Evolutionary conservation across 2,888 invertebrate species (phyloP).

Genomic region (Athripsodes cinereus): DNA sequence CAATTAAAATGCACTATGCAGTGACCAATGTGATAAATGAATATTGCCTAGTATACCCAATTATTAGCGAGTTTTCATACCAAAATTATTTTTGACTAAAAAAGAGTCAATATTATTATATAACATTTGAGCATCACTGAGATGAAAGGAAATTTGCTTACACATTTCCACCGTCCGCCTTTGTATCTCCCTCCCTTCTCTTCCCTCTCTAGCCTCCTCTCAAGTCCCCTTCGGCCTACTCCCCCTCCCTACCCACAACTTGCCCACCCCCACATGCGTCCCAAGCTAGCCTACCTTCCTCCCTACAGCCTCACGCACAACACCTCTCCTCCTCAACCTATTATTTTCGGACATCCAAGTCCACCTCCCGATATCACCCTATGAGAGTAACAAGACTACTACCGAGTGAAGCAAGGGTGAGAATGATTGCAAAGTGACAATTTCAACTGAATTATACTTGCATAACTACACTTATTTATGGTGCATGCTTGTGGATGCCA

Average conservation of each 20-base stretch:
- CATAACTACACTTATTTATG: too few relatives aligned
- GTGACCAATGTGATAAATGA: too few relatives aligned
- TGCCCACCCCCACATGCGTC: background rate
- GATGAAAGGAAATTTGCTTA: background rate
- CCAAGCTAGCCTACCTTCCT: background rate
- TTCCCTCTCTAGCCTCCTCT: background rate
- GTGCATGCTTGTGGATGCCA: too few relatives aligned
- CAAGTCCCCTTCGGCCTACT: background rate
- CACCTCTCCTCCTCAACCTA: background rate
- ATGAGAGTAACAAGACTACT: background rate
- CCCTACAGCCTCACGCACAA: background rate
- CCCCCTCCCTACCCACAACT: background rate
- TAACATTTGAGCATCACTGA: background rate
- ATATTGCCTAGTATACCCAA: too few relatives aligned
- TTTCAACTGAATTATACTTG: too few relatives aligned
- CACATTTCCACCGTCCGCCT: constrained; percentile 2
- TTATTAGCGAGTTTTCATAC: too few relatives aligned
- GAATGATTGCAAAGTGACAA: constrained; percentile 1
- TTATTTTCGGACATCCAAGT: constrained; percentile 1
- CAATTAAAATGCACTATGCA: too few relatives aligned
- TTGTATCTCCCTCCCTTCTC: background rate
- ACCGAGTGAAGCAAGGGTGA: background rate
- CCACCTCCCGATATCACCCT: background rate
- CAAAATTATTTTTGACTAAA: background rate
- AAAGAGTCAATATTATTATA: background rate